A percentile compares a stretch with the other conserved stretches of the same genome.
Conservation (phyloP, 2,888 invertebrate species). For the Machimus atricapillus region DNA sequence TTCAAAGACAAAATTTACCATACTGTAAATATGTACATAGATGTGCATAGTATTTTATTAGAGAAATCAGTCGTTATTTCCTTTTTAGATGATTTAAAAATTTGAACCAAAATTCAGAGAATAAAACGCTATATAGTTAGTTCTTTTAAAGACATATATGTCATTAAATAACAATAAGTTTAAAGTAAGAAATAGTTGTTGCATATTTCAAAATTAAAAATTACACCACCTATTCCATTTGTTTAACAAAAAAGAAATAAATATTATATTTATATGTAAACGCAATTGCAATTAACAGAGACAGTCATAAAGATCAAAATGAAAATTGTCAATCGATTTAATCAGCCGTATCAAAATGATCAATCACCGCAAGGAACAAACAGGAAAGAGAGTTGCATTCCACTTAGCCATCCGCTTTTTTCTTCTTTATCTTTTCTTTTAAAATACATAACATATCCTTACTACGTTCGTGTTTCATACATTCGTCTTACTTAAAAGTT, state of each 20-base stretch:
- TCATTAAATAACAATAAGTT: background rate
- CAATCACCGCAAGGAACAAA: background rate
- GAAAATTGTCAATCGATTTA: slow-evolving; percentile 35
- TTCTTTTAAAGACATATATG: background rate
- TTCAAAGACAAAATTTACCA: too few relatives aligned
- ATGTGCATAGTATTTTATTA: too few relatives aligned
- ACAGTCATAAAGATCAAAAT: background rate
- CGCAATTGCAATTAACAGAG: background rate
- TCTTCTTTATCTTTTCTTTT: background rate
- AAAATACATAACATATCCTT: slow-evolving; percentile 14
- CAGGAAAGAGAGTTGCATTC: background rate
- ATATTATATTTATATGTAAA: background rate
- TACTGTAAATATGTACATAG: too few relatives aligned
- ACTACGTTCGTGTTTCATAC: background rate
- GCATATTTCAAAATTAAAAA: background rate
- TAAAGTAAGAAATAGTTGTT: background rate
- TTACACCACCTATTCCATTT: background rate
- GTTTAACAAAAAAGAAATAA: background rate
- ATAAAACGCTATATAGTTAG: background rate
- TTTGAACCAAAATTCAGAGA: background rate
- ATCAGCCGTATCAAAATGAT: background rate
- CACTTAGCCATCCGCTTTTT: background rate
- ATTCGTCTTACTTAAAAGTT: slow-evolving; percentile 9
- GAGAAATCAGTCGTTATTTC: too few relatives aligned
- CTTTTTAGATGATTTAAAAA: too few relatives aligned